Evolutionary conservation across 2,113 vertebrate species (phyloP), one percentile per base, ranked within the genome.

Genomic region (Ondatra zibethicus): DNA sequence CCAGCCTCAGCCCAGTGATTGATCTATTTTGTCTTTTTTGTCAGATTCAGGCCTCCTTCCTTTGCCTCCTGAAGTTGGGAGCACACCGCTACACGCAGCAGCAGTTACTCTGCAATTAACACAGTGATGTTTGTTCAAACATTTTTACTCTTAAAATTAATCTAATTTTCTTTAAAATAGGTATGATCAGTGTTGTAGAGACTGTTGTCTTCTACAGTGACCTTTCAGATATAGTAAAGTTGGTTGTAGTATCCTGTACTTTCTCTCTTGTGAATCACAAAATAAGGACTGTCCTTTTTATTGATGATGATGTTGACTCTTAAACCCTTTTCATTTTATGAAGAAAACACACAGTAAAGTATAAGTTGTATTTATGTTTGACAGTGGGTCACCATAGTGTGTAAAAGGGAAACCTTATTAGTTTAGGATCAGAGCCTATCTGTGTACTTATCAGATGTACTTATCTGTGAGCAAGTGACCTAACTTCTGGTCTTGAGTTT

Each of bases 131-230:
- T 45, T 50, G 84, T 93, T 82, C 61, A 84, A 89, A 9, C 11
- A 88, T 72, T 75, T 81, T 96, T 90, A 73, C 81, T 72, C 14
- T 93, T 93, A 73, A 96, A 92, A 36, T 89, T 93, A 66, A 75
- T 78, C 29, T 61, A 72, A 31, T 8, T 85, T 91, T 87, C 17
- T 93, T 63, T 90, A 76, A 93, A 92, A 65, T 58, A 89, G 36
- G 27, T 76, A 66, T 3, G 11, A 17, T 85, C 61, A 89, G 4
- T 78, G 50, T 89, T 65, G 5, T 66, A 95, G 39, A 95, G 73
- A 85, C 39, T 84, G 75, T 97, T 92, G 31, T 92, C n/a, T 96
- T 77, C 36, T 89, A 45, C 73, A n/a, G 45, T 86, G 5, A 45
- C 86, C 11, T 73, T 91, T 94, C 84, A 68, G n/a, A 87, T 45